Evolutionary conservation across 2,888 invertebrate species (phyloP), one percentile per base, ranked within the genome.

Genomic region (Ophion slaviceki): DNA sequence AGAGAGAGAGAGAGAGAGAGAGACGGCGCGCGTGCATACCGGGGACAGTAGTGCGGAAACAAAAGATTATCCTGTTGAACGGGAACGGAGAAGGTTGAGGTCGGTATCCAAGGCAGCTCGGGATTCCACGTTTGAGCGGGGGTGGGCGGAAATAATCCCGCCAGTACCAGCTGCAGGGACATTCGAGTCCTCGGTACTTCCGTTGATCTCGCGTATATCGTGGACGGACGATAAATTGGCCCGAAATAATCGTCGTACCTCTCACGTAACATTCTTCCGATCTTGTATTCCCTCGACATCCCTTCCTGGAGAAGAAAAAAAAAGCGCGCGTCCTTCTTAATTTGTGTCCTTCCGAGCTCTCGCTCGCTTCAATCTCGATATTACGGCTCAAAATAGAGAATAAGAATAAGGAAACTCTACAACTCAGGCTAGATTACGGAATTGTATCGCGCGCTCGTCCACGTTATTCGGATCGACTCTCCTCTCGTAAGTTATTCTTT

Each of bases 111-210:
- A 47, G 90, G 88, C 62, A 95, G 87, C 76, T 91, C 87, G 3
- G 90, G 86, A 89, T 94, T 94, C 95, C 95, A 95, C 59, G 88
- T 88, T 83, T 94, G 94, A 64, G 88, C 87, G 57, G 89, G 90
- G 11, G 89, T 88, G 17, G 94, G 94, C n/a, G 95, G 95, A 90
- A 94, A 95, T 84, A 95, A 90, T 62, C 95, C 95, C 5, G 95
- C 94, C 40, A 95, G 92, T 61, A 95, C 94, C 82, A 94, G 92
- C 88, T 95, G 94, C 3, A 95, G 95, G 76, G 95, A 95, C 94
- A 95, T 94, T 87, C 95, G 92, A n/a, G 96, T 95, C 68, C 96
- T 93, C 86, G 95, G 94, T 62, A 94, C 92, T 84, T 95, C 94
- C 1, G 95, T 95, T 79, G 95, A 94, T 82, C 94, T 92, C 17